Evolutionary conservation across 1,140 invertebrate species (phyloP).

Genomic region (Apis dorsata): DNA sequence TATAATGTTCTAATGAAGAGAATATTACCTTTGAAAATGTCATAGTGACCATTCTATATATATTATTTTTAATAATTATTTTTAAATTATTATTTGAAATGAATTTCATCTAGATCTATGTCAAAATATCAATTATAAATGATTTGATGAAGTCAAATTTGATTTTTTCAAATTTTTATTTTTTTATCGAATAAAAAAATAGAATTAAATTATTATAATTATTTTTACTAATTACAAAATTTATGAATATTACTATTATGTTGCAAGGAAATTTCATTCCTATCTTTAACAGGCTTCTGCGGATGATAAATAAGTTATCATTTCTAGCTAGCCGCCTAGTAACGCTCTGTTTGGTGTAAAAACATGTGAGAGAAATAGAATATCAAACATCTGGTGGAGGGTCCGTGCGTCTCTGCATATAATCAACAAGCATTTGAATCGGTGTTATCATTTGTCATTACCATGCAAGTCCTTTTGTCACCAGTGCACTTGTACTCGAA

Average conservation of each 20-base stretch:
- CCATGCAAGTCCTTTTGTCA: slow-evolving; percentile 89
- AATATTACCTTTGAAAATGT: too few species aligned
- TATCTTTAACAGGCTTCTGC: not conserved
- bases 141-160: too few species aligned
- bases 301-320: not conserved
- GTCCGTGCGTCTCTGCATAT: not conserved
- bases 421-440: slow-evolving; percentile 14
- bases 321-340: not conserved
- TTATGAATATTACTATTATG: not conserved
- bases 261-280: not conserved
- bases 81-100: too few species aligned
- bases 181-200: too few species aligned
- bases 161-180: too few species aligned
- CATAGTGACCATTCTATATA: too few species aligned
- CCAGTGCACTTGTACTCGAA: slow-evolving; percentile 87
- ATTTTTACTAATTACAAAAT: not conserved
- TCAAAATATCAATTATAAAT: too few species aligned
- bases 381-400: not conserved
- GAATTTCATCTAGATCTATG: too few species aligned
- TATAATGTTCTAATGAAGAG: too few species aligned
- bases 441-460: slow-evolving; percentile 72
- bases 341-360: not conserved
- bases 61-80: too few species aligned
- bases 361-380: not conserved
- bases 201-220: too few species aligned